Base-by-base conservation (phyloP, 1,140 invertebrate species). In the Tenebrio molitor region DNA sequence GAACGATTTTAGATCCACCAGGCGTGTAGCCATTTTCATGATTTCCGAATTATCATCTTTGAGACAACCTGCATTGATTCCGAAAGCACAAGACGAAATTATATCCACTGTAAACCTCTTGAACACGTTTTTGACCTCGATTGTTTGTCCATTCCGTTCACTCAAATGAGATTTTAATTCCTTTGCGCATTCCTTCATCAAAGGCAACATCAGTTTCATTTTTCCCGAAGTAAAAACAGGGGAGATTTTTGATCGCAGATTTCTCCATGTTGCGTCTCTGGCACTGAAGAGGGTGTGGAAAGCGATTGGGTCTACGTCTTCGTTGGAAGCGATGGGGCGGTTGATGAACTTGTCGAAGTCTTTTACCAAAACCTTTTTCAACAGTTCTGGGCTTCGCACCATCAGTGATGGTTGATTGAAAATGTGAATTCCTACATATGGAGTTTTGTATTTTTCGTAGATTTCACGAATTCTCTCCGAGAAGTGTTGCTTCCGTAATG, bases 341-440 rank as follows among this genome's bases (percentile, higher is more conserved):
- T 74, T 50, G 6, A 50, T 29, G 21, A 71, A 74, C 19, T 66
- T 65, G n/a, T 58, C 29, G 39, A 74, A 74, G 15, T 71, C 66
- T 33, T 71, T 71, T 12, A 86, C 77, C 8, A 84, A 53, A 1
- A 88, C 80, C 1, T 79, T 66, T 73, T 85, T 86, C 7, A 87
- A 81, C 0, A 88, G 34, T 53, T 87, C 82, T 0, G 83, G 84
- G 72, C 85, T 84, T 58, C 82, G 76, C 0, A 77, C 16, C 2
- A 77, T 19, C 2, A 80, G 44, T 7, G 65, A 70, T 0, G 85
- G 84, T 67, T 82, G 77, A 0, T 81, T 79, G 1, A 84, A 83
- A 17, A 81, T 77, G 46, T 78, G 85, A 0, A 82, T 79, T 29
- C 84, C 85, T 21, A 84, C 74, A 53, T 81, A 84, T 0, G 83